A percentile compares a stretch with the other conserved stretches of the same genome.
These are phyloP conservation scores for Thymallus thymallus DNA, from an alignment of 2,113 vertebrate genomes.

Conservation along the genomic window DNA sequence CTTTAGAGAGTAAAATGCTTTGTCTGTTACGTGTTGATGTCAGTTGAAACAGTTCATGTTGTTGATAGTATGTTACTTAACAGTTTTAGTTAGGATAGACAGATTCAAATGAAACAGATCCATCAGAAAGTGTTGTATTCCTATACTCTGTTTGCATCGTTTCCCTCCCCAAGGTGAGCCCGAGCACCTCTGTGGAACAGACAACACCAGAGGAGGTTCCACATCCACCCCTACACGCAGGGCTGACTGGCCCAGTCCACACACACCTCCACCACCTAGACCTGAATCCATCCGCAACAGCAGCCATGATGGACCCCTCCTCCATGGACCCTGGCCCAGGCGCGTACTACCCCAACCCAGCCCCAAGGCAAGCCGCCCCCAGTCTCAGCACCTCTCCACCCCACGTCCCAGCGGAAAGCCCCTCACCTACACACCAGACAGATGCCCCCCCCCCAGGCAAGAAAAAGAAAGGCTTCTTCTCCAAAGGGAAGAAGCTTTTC, in stretches of 20 bases:
- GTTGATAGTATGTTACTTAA: background rate
- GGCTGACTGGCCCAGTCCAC: slow-evolving; percentile 13
- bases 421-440: slow-evolving; percentile 32
- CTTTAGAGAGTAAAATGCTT: background rate
- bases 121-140: background rate
- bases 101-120: background rate
- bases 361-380: slow-evolving; percentile 19
- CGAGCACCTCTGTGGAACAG: slow-evolving; percentile 44
- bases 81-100: background rate
- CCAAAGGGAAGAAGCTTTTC: slow-evolving; percentile 88
- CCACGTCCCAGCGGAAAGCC: slow-evolving; percentile 25
- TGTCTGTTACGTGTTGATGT: background rate
- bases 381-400: background rate
- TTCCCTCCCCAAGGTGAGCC: slow-evolving; percentile 57
- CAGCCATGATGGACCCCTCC: slow-evolving; percentile 9
- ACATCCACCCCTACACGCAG: background rate
- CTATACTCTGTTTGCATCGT: background rate
- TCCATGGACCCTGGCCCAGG: background rate
- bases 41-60: background rate
- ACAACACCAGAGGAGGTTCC: slow-evolving; percentile 18
- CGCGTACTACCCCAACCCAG: background rate
- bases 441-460: slow-evolving; percentile 65
- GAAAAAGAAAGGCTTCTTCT: slow-evolving; percentile 87
- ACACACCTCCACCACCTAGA: background rate
- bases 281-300: background rate